Conservation (phyloP, 2,888 invertebrate genomes). For the Dryococelus australis region DNA sequence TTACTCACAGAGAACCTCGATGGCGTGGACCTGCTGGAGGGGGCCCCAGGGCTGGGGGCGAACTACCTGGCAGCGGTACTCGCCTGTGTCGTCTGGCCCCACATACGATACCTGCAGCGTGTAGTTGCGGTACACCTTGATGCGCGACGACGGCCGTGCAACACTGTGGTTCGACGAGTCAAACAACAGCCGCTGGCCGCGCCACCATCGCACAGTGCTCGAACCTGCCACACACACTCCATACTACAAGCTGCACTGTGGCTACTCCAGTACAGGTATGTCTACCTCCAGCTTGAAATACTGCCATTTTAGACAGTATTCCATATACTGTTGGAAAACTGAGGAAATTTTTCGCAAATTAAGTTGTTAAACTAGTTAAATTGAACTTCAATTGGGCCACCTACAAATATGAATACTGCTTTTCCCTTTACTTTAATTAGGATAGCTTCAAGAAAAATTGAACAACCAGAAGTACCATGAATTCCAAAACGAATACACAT, state of each 20-base stretch:
- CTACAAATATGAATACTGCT: too few species aligned
- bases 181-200: constrained; percentile 68
- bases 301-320: too few species aligned
- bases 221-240: constrained; percentile 48
- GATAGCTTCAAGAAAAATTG: too few species aligned
- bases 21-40: constrained; percentile 75
- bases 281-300: too few species aligned
- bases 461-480: too few species aligned
- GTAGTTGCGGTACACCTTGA: constrained; percentile 73
- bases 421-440: too few species aligned
- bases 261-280: too few species aligned
- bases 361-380: too few species aligned
- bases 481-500: too few species aligned
- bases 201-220: constrained; percentile 75
- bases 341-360: too few species aligned
- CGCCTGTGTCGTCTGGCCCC: constrained; percentile 67
- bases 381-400: too few species aligned
- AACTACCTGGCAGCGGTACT: constrained; percentile 73
- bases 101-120: constrained; percentile 71
- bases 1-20: constrained; percentile 79
- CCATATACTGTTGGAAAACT: too few species aligned
- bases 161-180: constrained; percentile 65
- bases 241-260: background rate
- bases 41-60: constrained; percentile 72
- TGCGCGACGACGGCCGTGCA: constrained; percentile 62